These are phyloP conservation scores for Hypena proboscidalis DNA, from an alignment of 2,888 invertebrate genomes.

Conservation along the genomic window DNA sequence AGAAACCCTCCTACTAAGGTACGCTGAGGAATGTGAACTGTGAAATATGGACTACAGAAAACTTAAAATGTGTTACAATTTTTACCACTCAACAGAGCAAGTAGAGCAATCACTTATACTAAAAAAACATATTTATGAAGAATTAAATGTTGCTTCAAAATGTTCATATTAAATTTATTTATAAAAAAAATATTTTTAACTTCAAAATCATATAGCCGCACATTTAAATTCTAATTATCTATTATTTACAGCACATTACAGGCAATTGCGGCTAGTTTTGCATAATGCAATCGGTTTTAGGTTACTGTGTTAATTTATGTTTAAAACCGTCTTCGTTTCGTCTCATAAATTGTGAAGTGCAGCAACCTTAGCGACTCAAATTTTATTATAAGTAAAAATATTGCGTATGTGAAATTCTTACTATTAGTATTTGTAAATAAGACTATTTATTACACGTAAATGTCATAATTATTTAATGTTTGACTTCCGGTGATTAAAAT, in stretches of 20 bases:
- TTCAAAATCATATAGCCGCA: constrained; percentile 4
- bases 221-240: constrained; percentile 24
- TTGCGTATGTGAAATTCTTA: constrained; percentile 33
- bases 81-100: too few relatives aligned
- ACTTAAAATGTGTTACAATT: too few relatives aligned
- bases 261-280: constrained; percentile 13
- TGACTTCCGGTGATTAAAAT: constrained; percentile 38
- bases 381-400: constrained; percentile 26
- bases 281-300: constrained; percentile 22
- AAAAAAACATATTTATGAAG: too few relatives aligned
- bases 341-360: constrained; percentile 34
- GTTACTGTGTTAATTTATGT: constrained; percentile 34
- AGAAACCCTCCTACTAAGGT: too few relatives aligned
- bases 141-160: too few relatives aligned
- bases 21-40: too few relatives aligned
- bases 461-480: constrained; percentile 36
- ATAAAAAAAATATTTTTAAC: too few relatives aligned
- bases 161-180: too few relatives aligned
- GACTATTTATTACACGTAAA: constrained; percentile 32
- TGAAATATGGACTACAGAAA: too few relatives aligned
- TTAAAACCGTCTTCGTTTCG: constrained; percentile 34
- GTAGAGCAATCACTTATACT: too few relatives aligned
- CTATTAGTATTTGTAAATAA: constrained; percentile 21
- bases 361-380: constrained; percentile 10
- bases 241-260: constrained; percentile 13